Conservation (phyloP, 2,797 vertebrate species). For the Acanthurus leucopareius region DNA sequence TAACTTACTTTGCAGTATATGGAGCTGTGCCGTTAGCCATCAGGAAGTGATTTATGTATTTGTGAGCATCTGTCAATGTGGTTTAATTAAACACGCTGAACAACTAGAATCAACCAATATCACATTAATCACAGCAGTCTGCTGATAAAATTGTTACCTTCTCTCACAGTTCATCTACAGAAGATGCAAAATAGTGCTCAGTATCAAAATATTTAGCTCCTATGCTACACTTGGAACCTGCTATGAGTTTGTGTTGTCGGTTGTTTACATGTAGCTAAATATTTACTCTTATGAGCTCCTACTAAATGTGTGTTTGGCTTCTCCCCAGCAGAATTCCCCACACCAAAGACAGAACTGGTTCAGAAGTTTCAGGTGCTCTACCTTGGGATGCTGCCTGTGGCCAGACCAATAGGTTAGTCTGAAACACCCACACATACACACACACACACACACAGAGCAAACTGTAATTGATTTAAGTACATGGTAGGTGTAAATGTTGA, state of each 20-base stretch:
- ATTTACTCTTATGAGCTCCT: neutral
- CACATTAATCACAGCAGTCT: neutral
- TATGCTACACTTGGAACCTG: neutral
- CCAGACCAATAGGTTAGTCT: conserved; percentile 91
- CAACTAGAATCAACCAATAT: neutral
- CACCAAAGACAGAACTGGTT: conserved; percentile 98
- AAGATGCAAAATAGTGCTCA: neutral
- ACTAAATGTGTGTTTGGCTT: conserved; percentile 50
- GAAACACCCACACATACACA: neutral
- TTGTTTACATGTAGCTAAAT: neutral
- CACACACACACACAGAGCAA: neutral
- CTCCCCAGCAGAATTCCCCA: conserved; percentile 95
- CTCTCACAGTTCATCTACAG: neutral
- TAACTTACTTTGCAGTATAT: neutral
- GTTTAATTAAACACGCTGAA: neutral
- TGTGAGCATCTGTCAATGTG: neutral
- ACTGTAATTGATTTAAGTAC: neutral
- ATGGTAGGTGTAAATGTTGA: neutral
- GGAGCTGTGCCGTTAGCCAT: too few species aligned
- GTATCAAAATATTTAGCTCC: neutral
- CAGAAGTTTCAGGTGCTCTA: conserved; percentile 98
- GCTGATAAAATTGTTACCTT: neutral
- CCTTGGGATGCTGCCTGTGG: conserved; percentile 93
- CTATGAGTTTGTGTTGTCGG: neutral
- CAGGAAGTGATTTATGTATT: neutral